A percentile compares a stretch with the other conserved stretches of the same genome.
Conservation (phyloP, 2,113 vertebrate species). For the Oreochromis spilurus region DNA sequence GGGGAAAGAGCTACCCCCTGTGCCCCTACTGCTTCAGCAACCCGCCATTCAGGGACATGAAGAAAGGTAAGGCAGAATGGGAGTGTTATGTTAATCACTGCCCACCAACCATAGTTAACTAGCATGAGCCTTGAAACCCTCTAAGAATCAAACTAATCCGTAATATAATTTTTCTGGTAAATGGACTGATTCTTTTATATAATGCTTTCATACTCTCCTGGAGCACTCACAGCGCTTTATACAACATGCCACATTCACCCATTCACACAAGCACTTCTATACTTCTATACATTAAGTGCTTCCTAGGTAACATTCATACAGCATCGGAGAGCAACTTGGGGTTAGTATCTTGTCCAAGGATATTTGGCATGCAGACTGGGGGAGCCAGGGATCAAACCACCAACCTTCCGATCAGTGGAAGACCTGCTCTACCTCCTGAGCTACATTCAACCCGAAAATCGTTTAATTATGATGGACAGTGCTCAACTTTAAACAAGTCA, state of each 20-base stretch:
- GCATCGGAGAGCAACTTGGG: background rate
- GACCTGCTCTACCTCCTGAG: background rate
- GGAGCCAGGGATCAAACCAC: background rate
- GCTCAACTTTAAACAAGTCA: background rate
- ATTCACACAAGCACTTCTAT: background rate
- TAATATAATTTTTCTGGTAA: background rate
- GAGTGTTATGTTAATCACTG: background rate
- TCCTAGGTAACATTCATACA: background rate
- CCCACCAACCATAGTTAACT: background rate
- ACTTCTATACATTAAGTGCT: background rate
- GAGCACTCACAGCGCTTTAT: background rate
- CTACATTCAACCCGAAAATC: background rate
- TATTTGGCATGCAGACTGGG: background rate
- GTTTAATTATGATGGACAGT: background rate
- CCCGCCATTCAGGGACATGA: slow-evolving; percentile 97
- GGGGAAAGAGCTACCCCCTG: slow-evolving; percentile 93
- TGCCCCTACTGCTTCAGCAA: slow-evolving; percentile 97
- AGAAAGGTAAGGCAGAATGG: slow-evolving; percentile 80
- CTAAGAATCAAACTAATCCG: background rate
- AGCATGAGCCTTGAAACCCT: background rate
- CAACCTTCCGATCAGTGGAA: background rate
- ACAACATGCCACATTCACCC: background rate
- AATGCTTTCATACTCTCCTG: background rate
- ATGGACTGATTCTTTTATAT: background rate
- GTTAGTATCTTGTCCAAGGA: background rate